Evolutionary conservation across 2,113 vertebrate species (phyloP).

Genomic region (Pterophyllum scalare): DNA sequence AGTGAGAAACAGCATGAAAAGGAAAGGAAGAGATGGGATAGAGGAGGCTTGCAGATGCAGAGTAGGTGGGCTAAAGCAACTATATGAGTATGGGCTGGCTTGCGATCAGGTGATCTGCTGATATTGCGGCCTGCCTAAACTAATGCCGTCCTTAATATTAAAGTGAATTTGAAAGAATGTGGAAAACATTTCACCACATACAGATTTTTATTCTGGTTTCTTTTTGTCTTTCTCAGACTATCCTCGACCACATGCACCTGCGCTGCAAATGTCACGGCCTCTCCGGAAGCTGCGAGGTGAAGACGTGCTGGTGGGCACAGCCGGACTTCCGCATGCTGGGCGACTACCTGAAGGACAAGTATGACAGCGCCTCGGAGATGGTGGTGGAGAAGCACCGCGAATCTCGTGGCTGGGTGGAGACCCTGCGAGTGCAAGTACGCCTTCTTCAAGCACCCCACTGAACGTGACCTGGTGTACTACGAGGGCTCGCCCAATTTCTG

Average conservation of each 20-base stretch:
- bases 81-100: background rate
- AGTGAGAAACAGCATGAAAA: background rate
- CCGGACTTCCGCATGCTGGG: conserved; percentile 95
- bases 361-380: conserved; percentile 99
- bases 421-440: conserved; percentile 94
- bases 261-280: conserved; percentile 98
- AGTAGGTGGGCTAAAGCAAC: background rate
- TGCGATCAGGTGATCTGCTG: background rate
- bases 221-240: conserved; percentile 82
- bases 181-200: background rate
- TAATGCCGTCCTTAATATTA: background rate
- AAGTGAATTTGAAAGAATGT: background rate
- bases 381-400: conserved; percentile 97
- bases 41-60: background rate
- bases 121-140: background rate
- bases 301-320: conserved; percentile 99
- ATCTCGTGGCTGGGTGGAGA: conserved; percentile 97
- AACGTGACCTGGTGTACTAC: conserved; percentile 96
- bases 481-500: conserved; percentile 99
- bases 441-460: conserved; percentile 96
- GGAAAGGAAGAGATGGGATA: background rate
- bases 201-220: background rate
- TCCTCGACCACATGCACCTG: conserved; percentile 98
- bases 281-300: conserved; percentile 97
- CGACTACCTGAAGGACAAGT: conserved; percentile 98